These are phyloP conservation scores for Campylorhamphus procurvoides DNA, from an alignment of 2,113 vertebrate species.

Conservation along the genomic window DNA sequence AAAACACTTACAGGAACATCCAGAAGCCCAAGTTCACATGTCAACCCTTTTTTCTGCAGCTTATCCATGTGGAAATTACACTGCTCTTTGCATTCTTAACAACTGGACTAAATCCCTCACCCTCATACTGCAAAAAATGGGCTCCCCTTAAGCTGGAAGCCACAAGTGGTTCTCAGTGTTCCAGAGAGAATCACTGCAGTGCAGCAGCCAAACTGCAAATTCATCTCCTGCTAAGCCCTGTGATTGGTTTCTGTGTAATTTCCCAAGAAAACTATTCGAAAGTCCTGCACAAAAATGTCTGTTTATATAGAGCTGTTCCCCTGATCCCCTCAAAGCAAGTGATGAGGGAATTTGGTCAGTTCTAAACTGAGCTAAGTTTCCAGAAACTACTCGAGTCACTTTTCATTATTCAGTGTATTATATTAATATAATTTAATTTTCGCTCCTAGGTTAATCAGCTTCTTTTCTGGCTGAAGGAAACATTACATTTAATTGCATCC, in stretches of 20 bases:
- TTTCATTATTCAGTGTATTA: not conserved
- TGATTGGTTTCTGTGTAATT: not conserved
- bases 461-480: not conserved
- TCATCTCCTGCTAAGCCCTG: not conserved
- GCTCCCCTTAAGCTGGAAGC: not conserved
- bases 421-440: not conserved
- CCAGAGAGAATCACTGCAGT: not conserved
- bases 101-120: not conserved
- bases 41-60: not conserved
- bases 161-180: not conserved
- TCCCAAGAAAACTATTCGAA: not conserved
- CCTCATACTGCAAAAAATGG: not conserved
- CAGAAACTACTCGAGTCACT: slow-evolving; percentile 20
- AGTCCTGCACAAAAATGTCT: not conserved
- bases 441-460: not conserved
- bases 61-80: slow-evolving; percentile 11
- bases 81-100: not conserved
- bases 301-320: not conserved
- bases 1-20: not conserved
- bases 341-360: not conserved
- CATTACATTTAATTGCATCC: not conserved
- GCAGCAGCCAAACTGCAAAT: not conserved
- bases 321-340: not conserved
- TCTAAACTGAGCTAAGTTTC: not conserved
- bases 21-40: not conserved